Conservation (phyloP, 1,140 invertebrate species). For the Asbolus verrucosus region DNA sequence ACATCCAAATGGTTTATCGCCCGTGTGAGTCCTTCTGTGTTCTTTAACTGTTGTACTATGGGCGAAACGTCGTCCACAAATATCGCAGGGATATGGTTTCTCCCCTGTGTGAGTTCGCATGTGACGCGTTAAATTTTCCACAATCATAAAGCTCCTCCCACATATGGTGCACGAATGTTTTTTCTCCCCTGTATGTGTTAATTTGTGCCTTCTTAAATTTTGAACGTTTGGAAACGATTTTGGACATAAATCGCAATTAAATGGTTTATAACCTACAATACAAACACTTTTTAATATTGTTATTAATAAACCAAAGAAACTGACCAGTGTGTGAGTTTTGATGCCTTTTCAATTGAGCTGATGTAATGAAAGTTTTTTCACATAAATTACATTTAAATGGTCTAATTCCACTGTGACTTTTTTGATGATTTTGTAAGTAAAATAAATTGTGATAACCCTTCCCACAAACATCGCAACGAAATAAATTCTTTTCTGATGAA, state of each 20-base stretch:
- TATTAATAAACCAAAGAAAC: slow-evolving; percentile 32
- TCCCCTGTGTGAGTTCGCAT: slow-evolving; percentile 72
- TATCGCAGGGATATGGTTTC: slow-evolving; percentile 69
- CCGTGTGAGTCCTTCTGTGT: slow-evolving; percentile 56
- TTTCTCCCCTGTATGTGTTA: slow-evolving; percentile 81
- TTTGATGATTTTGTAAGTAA: slow-evolving; percentile 56
- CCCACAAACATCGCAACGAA: slow-evolving; percentile 55
- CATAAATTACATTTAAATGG: slow-evolving; percentile 84
- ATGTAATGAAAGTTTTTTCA: slow-evolving; percentile 70
- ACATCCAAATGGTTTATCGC: slow-evolving; percentile 58
- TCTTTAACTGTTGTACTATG: slow-evolving; percentile 60
- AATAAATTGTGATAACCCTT: slow-evolving; percentile 55
- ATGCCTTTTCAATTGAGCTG: slow-evolving; percentile 57
- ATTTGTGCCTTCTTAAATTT: slow-evolving; percentile 75
- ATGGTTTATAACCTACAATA: slow-evolving; percentile 57
- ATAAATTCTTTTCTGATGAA: slow-evolving; percentile 51
- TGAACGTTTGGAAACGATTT: slow-evolving; percentile 57
- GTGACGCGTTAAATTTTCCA: slow-evolving; percentile 72
- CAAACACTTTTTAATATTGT: slow-evolving; percentile 64
- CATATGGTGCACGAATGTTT: slow-evolving; percentile 73
- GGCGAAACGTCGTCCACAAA: slow-evolving; percentile 61
- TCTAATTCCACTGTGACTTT: slow-evolving; percentile 78
- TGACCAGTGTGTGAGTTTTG: slow-evolving; percentile 60
- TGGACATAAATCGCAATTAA: slow-evolving; percentile 55
- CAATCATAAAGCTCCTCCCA: slow-evolving; percentile 58